A percentile compares a stretch with the other conserved stretches of the same genome.
Evolutionary conservation across 1,140 invertebrate species (phyloP).

Genomic region (Tetragonula clypearis): DNA sequence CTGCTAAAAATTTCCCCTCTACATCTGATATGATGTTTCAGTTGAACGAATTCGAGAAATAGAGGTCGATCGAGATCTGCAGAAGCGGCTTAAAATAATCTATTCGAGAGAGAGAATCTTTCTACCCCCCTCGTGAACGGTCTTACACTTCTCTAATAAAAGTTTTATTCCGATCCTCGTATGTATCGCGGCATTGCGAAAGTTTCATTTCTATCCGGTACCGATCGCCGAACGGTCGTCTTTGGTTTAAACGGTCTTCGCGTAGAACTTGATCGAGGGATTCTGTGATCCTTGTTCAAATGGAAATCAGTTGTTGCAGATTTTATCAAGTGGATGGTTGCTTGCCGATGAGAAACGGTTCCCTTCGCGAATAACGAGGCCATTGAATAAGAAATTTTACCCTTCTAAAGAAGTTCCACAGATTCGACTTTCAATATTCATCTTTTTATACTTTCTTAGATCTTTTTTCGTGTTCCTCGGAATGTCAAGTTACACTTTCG

Average conservation of each 20-base stretch:
- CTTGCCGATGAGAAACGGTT: neutral
- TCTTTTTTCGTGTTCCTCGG: neutral
- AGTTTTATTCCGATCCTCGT: neutral
- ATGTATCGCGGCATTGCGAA: neutral
- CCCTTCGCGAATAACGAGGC: neutral
- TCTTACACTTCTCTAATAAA: neutral
- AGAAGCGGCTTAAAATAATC: neutral
- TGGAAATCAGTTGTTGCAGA: neutral
- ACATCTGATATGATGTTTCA: neutral
- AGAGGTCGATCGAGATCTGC: neutral
- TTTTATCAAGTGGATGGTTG: neutral
- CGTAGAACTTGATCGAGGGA: neutral
- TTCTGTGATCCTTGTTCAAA: neutral
- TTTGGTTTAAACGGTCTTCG: neutral
- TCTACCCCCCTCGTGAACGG: neutral
- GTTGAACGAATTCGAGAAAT: neutral
- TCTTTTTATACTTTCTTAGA: neutral
- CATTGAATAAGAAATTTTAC: neutral
- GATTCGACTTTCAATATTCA: neutral
- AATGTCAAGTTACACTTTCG: neutral
- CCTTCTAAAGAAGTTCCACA: neutral
- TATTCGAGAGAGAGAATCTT: neutral
- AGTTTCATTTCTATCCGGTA: neutral
- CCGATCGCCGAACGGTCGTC: neutral
- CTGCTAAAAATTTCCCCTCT: neutral